Conservation (phyloP, 2,888 invertebrate genomes). For the Rosalia funebris region DNA sequence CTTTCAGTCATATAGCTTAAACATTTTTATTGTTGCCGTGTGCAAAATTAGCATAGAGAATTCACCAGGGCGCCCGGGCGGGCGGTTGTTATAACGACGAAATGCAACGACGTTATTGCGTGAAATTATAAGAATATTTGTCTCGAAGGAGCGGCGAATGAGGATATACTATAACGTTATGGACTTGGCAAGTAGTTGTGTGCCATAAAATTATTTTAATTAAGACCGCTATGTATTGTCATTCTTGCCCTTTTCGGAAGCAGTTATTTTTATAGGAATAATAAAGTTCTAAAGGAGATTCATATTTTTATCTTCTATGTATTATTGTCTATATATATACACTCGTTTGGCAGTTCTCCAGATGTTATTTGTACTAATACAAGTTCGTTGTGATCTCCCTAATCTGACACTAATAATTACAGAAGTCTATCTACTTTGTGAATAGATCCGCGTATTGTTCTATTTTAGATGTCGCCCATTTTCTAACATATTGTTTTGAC, state of each 20-base stretch:
- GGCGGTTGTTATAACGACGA: constrained; percentile 9
- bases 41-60: constrained; percentile 19
- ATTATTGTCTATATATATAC: not conserved
- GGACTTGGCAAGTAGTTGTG: constrained; percentile 15
- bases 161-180: constrained; percentile 4
- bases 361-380: too few relatives aligned
- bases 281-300: not conserved
- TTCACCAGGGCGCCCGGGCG: too few relatives aligned
- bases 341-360: not conserved
- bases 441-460: too few relatives aligned
- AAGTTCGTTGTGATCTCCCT: too few relatives aligned
- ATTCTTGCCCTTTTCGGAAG: not conserved
- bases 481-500: too few relatives aligned
- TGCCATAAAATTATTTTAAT: constrained; percentile 21
- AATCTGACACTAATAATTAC: too few relatives aligned
- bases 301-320: not conserved
- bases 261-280: not conserved
- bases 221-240: constrained; percentile 1
- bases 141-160: constrained; percentile 7
- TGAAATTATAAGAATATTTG: constrained; percentile 14
- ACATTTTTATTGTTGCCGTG: not conserved
- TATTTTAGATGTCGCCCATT: too few relatives aligned
- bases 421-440: too few relatives aligned
- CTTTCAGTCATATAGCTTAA: not conserved
- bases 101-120: constrained; percentile 9